phyloP scores from a whole-genome alignment of 2,113 vertebrate species.

The Toxotes jaculatrix region DNA sequence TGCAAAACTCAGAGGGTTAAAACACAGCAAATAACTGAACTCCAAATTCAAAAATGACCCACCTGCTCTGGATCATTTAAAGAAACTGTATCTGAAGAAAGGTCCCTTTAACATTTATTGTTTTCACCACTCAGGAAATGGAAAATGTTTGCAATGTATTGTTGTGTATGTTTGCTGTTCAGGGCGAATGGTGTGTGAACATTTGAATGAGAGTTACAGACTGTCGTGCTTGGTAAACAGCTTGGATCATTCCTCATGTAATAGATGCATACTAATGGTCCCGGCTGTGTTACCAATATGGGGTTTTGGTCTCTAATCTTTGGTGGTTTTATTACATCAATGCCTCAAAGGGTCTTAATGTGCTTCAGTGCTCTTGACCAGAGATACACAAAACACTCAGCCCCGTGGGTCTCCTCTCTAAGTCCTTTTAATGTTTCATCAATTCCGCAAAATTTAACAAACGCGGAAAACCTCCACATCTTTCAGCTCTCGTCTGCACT shows the following conservation, averaged over 20 bases:
- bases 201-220: slow-evolving; percentile 4
- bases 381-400: slow-evolving; percentile 41
- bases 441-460: slow-evolving; percentile 24
- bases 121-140: slow-evolving; percentile 63
- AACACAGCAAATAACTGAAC: slow-evolving; percentile 71
- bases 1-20: slow-evolving; percentile 90
- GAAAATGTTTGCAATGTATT: slow-evolving; percentile 39
- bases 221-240: slow-evolving; percentile 29
- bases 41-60: slow-evolving; percentile 51
- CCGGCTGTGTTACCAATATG: slow-evolving; percentile 50
- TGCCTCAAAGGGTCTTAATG: slow-evolving; percentile 25
- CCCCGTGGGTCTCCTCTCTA: slow-evolving; percentile 57
- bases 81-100: slow-evolving; percentile 41
- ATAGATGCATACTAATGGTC: slow-evolving; percentile 28
- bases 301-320: slow-evolving; percentile 30
- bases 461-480: neutral
- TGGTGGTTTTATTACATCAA: slow-evolving; percentile 22
- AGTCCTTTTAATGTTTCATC: slow-evolving; percentile 14
- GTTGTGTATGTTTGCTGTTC: slow-evolving; percentile 39
- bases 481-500: neutral
- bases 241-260: slow-evolving; percentile 35
- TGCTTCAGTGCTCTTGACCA: slow-evolving; percentile 24
- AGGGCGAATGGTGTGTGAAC: slow-evolving; percentile 27
- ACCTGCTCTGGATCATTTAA: slow-evolving; percentile 43
- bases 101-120: slow-evolving; percentile 88